Base-by-base conservation (phyloP, 2,113 vertebrate genomes). In the Pseudorectes ferrugineus region DNA sequence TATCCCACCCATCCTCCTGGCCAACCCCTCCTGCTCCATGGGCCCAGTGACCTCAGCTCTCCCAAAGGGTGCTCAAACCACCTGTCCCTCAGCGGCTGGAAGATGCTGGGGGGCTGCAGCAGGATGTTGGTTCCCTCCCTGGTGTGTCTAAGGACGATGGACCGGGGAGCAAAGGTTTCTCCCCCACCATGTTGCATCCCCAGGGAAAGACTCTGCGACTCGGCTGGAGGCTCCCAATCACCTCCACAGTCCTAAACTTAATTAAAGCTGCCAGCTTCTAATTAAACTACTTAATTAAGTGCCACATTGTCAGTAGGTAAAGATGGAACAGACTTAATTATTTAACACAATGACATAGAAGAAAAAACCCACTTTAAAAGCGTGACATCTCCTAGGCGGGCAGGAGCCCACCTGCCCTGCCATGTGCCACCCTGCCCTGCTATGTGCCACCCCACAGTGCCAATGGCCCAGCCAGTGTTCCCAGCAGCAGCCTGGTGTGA, bases 211-310 rank as follows among this genome's bases (percentile, higher is more conserved):
- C 54, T 88, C 67, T 24, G 18, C 0, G 0, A 43, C 81, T 91
- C 26, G 66, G 68, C 85, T 59, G 65, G 57, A 95, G 92, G 52
- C 78, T 95, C 95, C 90, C 74, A 82, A 81, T 91, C 77, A 88
- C 91, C 72, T 96, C 82, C 21, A 62, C 75, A 63, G 82, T 77
- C 91, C 95, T 91, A 97, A 96, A 96, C 96, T 94, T 97, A 97
- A 97, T 97, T 97, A 97, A 95, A 97, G 84, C 76, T 87, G 96
- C 96, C 97, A 97, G 96, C 89, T 85, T 97, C 96, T 96, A 97
- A 97, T 97, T 97, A 97, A 97, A 96, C 91, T 92, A 97, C 95
- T 97, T 97, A 96, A 97, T 97, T 97, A 97, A 97, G 88, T 91
- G 89, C 93, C 92, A 94, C 81, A 35, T 91, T 96, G 95, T 94